phyloP scores from a whole-genome alignment of 2,888 invertebrate species.

The Mycalesis mineus region DNA sequence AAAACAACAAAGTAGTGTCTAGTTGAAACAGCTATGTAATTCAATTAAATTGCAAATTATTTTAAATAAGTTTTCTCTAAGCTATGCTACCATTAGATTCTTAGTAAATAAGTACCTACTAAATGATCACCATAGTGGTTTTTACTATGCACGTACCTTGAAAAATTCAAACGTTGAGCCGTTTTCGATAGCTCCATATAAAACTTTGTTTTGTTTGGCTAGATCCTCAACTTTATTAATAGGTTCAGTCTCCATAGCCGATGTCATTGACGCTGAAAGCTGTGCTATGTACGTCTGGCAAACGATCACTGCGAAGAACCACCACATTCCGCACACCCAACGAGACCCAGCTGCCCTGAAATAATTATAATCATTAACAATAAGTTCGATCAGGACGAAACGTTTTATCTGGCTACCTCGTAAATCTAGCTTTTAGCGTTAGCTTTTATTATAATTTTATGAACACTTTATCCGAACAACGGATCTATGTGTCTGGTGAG shows the following conservation, averaged over 20 bases:
- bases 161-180: conserved; percentile 96
- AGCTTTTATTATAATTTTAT: too few relatives aligned
- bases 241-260: conserved; percentile 88
- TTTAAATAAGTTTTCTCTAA: too few relatives aligned
- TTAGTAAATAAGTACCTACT: too few relatives aligned
- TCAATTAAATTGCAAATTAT: too few relatives aligned
- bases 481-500: too few relatives aligned
- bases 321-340: conserved; percentile 93
- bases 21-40: neutral
- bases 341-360: conserved; percentile 89
- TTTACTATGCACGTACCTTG: conserved; percentile 47
- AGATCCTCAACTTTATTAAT: conserved; percentile 95
- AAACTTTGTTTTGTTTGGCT: conserved; percentile 92
- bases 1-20: too few relatives aligned
- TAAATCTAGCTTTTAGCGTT: too few relatives aligned
- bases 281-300: conserved; percentile 96
- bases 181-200: conserved; percentile 90
- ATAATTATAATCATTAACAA: too few relatives aligned
- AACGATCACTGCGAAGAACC: conserved; percentile 96
- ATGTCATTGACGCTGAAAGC: conserved; percentile 93
- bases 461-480: too few relatives aligned
- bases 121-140: too few relatives aligned
- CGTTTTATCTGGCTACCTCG: neutral
- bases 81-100: too few relatives aligned
- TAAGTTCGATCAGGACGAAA: too few relatives aligned